Conservation (phyloP, 2,888 invertebrate species). For the Tuta absoluta region DNA sequence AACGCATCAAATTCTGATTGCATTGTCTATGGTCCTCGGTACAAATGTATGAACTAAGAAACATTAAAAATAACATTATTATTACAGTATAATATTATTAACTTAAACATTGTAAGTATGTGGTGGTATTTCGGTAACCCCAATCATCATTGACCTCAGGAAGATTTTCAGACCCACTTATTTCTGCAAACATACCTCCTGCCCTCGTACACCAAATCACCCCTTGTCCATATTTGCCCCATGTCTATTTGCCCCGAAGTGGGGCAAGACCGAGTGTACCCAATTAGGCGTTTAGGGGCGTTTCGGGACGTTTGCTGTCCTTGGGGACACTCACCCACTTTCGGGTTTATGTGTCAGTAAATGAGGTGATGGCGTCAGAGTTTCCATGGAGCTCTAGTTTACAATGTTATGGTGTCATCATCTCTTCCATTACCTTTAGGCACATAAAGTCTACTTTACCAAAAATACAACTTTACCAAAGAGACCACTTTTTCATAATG, state of each 20-base stretch:
- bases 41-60: too few relatives aligned
- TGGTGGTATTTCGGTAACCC: neutral
- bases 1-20: too few relatives aligned
- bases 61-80: too few relatives aligned
- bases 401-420: too few relatives aligned
- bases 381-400: too few relatives aligned
- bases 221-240: conserved; percentile 6
- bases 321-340: conserved; percentile 3
- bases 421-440: too few relatives aligned
- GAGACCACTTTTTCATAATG: too few relatives aligned
- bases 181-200: neutral
- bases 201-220: neutral
- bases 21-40: too few relatives aligned
- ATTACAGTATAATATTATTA: neutral
- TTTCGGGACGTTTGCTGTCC: neutral
- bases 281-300: conserved; percentile 6
- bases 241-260: neutral
- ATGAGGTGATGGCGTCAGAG: neutral
- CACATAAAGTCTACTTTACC: too few relatives aligned
- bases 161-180: conserved; percentile 5
- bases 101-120: neutral
- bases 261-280: conserved; percentile 7
- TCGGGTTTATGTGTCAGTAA: neutral
- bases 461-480: too few relatives aligned
- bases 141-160: neutral